Percentiles rank a stretch among this genome's conserved stretches.
Conservation (phyloP, 35 echinoderm and acorn worm genomes). For the Lytechinus pictus region DNA sequence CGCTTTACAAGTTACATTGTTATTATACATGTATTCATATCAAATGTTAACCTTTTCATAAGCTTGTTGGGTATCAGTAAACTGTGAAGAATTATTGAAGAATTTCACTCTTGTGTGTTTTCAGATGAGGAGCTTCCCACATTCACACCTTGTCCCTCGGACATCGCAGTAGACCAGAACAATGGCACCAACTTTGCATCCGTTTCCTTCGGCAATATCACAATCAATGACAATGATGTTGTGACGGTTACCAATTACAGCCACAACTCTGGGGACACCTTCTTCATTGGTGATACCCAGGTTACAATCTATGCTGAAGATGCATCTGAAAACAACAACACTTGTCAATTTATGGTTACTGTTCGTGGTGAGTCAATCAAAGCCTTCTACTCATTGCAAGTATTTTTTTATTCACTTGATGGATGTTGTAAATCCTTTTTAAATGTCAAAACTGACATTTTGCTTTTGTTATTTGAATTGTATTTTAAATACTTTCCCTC, state of each 20-base stretch:
- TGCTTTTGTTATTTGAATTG: background rate
- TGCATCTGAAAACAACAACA: conserved; percentile 33
- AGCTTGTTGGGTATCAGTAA: no score
- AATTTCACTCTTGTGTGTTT: no score
- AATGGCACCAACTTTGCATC: conserved; percentile 17
- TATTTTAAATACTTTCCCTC: no score
- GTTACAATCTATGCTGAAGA: conserved; percentile 39
- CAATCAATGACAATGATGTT: conserved; percentile 45
- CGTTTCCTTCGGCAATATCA: background rate
- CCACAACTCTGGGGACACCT: conserved; percentile 16
- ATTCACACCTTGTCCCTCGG: conserved; percentile 19
- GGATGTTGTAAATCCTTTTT: background rate
- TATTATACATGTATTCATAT: no score
- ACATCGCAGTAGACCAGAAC: background rate
- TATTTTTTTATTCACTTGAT: no score
- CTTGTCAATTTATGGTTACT: conserved; percentile 49
- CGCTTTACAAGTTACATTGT: no score
- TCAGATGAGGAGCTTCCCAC: conserved; percentile 52
- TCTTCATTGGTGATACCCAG: conserved; percentile 15
- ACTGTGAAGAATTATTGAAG: no score
- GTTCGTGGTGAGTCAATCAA: conserved; percentile 28
- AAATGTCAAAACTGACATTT: background rate
- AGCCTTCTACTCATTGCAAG: background rate
- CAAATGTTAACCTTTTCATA: no score
- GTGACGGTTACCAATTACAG: background rate